These are phyloP conservation scores for Lochmaea capreae DNA, from an alignment of 2,888 invertebrate species.

Conservation along the genomic window DNA sequence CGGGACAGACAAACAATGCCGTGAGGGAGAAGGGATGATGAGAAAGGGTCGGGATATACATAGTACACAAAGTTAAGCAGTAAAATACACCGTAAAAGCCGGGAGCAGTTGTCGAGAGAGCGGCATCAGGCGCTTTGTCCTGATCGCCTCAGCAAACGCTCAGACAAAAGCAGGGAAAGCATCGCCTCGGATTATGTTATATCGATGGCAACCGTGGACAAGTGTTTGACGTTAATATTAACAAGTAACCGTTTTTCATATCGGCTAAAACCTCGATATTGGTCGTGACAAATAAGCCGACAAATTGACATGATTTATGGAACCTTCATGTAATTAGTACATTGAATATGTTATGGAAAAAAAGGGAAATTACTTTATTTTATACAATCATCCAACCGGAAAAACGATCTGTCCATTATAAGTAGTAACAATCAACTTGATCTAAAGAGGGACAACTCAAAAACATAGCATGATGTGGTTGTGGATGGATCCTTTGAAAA, in stretches of 20 bases:
- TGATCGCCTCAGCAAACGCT: constrained; percentile 61
- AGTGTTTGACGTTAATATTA: constrained; percentile 62
- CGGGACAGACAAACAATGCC: constrained; percentile 19
- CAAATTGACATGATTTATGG: constrained; percentile 43
- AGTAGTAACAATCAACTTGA: too few relatives aligned
- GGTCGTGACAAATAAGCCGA: constrained; percentile 51
- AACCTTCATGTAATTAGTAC: constrained; percentile 39
- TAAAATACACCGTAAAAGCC: constrained; percentile 60
- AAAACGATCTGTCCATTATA: constrained; percentile 9
- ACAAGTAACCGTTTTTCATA: constrained; percentile 59
- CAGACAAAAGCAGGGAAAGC: constrained; percentile 58
- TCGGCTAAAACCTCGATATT: constrained; percentile 51
- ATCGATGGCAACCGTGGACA: constrained; percentile 56
- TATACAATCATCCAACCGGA: not conserved
- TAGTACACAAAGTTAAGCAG: constrained; percentile 55
- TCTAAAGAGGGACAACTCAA: too few relatives aligned
- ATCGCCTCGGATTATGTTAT: constrained; percentile 59
- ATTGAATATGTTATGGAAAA: constrained; percentile 27
- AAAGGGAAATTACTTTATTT: constrained; percentile 24
- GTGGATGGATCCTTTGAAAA: too few relatives aligned
- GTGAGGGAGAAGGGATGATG: constrained; percentile 4
- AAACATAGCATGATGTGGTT: too few relatives aligned
- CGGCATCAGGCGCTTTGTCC: constrained; percentile 58
- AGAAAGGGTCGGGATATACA: constrained; percentile 36
- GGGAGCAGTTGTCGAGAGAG: constrained; percentile 58